Percentiles rank a stretch among this genome's conserved stretches.
phyloP scores from a whole-genome alignment of 92 coral and sea anemone species.

The Epizoanthus fatuus region DNA sequence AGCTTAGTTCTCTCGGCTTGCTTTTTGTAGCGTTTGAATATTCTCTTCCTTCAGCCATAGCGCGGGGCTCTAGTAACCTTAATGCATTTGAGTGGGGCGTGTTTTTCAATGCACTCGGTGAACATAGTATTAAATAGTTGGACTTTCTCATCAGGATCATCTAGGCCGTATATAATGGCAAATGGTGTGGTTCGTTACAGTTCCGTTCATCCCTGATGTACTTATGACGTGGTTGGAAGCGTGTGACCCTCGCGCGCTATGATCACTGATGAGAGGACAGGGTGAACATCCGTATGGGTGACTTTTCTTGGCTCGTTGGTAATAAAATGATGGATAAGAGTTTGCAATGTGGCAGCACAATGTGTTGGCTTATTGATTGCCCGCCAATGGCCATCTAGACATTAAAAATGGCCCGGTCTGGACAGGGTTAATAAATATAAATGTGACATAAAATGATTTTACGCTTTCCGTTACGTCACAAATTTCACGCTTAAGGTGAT shows the following conservation, averaged over 20 bases:
- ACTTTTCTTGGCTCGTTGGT: conserved; percentile 32
- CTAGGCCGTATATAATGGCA: not conserved
- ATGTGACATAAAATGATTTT: too few relatives aligned
- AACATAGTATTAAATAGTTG: not conserved
- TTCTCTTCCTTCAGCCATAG: not conserved
- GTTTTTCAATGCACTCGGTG: not conserved
- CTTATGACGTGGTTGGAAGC: conserved; percentile 20
- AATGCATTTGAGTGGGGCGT: not conserved
- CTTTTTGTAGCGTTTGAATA: not conserved
- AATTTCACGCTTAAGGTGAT: too few relatives aligned
- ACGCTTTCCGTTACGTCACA: too few relatives aligned
- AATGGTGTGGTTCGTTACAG: too few relatives aligned
- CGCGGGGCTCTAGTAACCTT: not conserved
- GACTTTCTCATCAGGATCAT: not conserved
- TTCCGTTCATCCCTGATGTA: not conserved
- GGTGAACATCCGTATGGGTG: not conserved
- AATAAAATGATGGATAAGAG: conserved; percentile 3
- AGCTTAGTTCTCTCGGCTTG: not conserved
- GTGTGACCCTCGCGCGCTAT: conserved; percentile 34
- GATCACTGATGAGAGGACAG: conserved; percentile 16
- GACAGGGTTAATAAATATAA: too few relatives aligned
- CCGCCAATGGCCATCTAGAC: not conserved
- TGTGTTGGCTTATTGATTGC: conserved; percentile 35
- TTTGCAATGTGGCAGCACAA: conserved; percentile 19
- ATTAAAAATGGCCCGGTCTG: too few relatives aligned